These are phyloP conservation scores for Tenodera sinensis DNA, from an alignment of 2,888 invertebrate species.

Conservation along the genomic window DNA sequence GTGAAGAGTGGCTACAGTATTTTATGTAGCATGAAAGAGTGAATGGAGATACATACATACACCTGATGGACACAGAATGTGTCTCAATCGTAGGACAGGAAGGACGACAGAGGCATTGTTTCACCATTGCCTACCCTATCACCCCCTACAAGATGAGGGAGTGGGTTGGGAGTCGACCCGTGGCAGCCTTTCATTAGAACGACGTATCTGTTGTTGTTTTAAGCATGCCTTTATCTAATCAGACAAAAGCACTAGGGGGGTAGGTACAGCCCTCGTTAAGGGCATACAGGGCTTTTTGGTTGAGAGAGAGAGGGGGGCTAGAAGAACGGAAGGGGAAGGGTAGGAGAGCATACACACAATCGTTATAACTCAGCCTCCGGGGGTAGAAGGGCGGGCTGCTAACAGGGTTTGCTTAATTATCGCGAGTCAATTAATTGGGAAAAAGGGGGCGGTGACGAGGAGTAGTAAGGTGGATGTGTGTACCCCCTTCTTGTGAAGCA, in stretches of 20 bases:
- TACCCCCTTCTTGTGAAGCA: slow-evolving; percentile 19
- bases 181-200: slow-evolving; percentile 45
- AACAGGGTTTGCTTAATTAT: slow-evolving; percentile 46
- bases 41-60: not conserved
- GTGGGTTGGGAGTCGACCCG: not conserved
- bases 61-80: not conserved
- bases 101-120: not conserved
- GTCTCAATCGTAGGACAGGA: not conserved
- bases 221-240: slow-evolving; percentile 51
- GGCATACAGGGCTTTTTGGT: slow-evolving; percentile 27
- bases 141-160: not conserved
- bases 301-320: slow-evolving; percentile 29
- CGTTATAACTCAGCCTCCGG: slow-evolving; percentile 34
- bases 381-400: slow-evolving; percentile 34
- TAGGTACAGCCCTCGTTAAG: slow-evolving; percentile 30
- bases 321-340: slow-evolving; percentile 27
- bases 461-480: not conserved
- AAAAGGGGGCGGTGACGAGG: slow-evolving; percentile 39
- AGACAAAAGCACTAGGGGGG: slow-evolving; percentile 41
- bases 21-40: no score
- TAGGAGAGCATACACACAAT: slow-evolving; percentile 26
- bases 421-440: slow-evolving; percentile 46
- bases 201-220: slow-evolving; percentile 50
- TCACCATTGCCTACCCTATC: not conserved
- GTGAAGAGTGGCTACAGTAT: no score